Base-by-base conservation (phyloP, 2,888 invertebrate species). In the Rotaria macrura region DNA sequence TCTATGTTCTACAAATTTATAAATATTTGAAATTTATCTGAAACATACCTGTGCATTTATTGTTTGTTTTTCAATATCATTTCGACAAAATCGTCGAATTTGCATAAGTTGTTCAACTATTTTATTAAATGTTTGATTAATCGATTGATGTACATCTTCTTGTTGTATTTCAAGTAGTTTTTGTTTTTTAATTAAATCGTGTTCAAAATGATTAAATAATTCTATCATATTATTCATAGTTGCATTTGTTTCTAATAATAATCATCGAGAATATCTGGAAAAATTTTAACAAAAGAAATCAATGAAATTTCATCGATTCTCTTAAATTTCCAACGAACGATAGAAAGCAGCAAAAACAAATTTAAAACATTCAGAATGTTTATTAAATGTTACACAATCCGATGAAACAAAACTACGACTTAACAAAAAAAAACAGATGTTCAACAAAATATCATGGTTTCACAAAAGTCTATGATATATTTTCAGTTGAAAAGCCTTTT, bases 31-130 rank as follows among this genome's bases (percentile, higher is more conserved):
- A 23, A 7, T 34, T 3, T 17, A 38, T 34, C 3, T 20, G 0
- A 34, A 65, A 34, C 65, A 65, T 65, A 65, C 65, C 38, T 65
- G 65, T 14, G 65, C 65, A 65, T 65, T 65, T 34, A 65, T n/a
- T 65, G 65, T 34, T 65, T 65, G 65, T 34, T 65, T 25, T 65
- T 65, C 34, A 20, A 65, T 65, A 38, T 65, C 65, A 65, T 65
- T 65, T 65, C 65, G 65, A 65, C 65, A 65, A 65, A 65, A 65
- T 65, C 65, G 65, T 65, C 65, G 34, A 65, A 65, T 65, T 29
- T 65, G 34, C 34, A 65, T 65, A 1, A 65, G 38, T 34, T 65
- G 65, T 17, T 65, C 65, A 34, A 65, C 34, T 10, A 65, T 65
- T 65, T 65, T 65, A 65, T 65, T 65, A 34, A 65, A 65, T 34